These are phyloP conservation scores for Salvator merianae DNA, from an alignment of 2,113 vertebrate genomes.

Conservation along the genomic window DNA sequence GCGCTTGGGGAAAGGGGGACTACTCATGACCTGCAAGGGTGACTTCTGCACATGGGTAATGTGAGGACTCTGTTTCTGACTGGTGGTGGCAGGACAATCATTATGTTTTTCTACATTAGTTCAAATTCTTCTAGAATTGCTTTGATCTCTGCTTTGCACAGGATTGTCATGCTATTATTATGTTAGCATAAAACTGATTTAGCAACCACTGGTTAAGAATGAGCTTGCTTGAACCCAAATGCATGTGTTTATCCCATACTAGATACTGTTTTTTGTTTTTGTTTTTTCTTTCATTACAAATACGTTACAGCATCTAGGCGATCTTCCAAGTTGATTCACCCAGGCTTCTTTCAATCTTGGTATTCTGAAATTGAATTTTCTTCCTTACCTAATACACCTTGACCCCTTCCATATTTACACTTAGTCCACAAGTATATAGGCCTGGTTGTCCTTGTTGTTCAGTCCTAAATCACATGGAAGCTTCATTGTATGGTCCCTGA, in stretches of 20 bases:
- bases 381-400: background rate
- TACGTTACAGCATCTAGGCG: background rate
- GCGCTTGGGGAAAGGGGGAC: too few species aligned
- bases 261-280: background rate
- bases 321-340: background rate
- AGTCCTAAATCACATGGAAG: background rate
- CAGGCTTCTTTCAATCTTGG: background rate
- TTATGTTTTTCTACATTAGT: background rate
- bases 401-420: background rate
- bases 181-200: background rate
- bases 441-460: background rate
- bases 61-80: background rate
- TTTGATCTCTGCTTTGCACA: background rate
- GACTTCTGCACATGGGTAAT: too few species aligned
- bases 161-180: background rate
- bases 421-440: background rate
- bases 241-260: background rate
- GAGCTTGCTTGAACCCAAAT: background rate
- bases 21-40: too few species aligned
- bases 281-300: background rate
- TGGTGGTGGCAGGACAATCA: background rate
- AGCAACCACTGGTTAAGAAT: background rate
- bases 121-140: background rate
- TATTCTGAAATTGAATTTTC: background rate
- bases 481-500: background rate